phyloP scores from a whole-genome alignment of 2,888 invertebrate species.

The Zeuzera pyrina region DNA sequence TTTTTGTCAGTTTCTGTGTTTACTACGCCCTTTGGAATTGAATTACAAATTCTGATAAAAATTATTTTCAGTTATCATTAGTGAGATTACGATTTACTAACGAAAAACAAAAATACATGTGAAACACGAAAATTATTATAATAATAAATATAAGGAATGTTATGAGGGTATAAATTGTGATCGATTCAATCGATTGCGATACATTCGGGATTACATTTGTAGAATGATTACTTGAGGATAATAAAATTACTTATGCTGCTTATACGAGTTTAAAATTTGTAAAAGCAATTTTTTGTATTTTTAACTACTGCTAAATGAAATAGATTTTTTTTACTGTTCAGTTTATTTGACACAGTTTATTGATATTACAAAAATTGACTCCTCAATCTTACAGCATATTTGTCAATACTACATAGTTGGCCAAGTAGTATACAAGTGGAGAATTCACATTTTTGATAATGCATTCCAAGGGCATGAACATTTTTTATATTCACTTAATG shows the following conservation, averaged over 20 bases:
- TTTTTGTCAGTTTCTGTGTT: slow-evolving; percentile 39
- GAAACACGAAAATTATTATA: slow-evolving; percentile 11
- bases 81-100: slow-evolving; percentile 46
- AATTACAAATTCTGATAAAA: slow-evolving; percentile 25
- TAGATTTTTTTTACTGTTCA: background rate
- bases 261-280: no score
- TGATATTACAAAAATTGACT: background rate
- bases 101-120: slow-evolving; percentile 7
- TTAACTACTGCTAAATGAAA: no score
- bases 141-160: slow-evolving; percentile 5
- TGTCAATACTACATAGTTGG: no score
- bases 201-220: no score
- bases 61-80: slow-evolving; percentile 48
- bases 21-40: slow-evolving; percentile 42
- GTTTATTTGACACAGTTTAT: background rate
- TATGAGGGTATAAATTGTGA: background rate
- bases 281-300: no score
- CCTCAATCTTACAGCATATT: no score
- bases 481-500: slow-evolving; percentile 41
- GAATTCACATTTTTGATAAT: slow-evolving; percentile 11
- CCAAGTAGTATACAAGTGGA: no score
- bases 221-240: no score
- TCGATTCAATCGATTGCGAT: no score
- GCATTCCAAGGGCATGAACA: slow-evolving; percentile 38
- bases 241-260: no score